These are phyloP conservation scores for Ctenomys sociabilis DNA, from an alignment of 2,113 vertebrate genomes.

Conservation along the genomic window DNA sequence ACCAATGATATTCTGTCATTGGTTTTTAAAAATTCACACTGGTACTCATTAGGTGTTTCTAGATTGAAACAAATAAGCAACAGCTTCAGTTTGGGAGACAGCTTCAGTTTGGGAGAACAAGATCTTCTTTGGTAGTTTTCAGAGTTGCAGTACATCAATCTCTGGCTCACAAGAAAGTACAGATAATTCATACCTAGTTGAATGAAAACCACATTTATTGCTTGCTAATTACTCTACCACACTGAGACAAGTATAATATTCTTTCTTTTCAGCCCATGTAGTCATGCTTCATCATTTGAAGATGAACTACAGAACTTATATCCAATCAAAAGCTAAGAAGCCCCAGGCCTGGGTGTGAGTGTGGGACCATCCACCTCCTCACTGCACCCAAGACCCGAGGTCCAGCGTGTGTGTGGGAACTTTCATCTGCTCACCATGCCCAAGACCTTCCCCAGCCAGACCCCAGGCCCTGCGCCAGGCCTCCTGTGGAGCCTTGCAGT, in stretches of 20 bases:
- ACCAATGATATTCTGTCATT: background rate
- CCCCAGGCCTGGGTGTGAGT: no score
- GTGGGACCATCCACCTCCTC: no score
- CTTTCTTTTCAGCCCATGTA: background rate
- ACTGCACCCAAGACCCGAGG: no score
- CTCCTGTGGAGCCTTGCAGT: no score
- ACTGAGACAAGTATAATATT: background rate
- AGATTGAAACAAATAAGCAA: background rate
- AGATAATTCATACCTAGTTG: background rate
- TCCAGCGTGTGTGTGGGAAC: no score
- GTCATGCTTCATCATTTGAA: slow-evolving; percentile 4
- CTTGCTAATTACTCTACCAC: background rate
- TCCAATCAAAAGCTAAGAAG: no score
- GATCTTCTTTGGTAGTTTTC: background rate
- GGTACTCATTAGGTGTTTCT: background rate
- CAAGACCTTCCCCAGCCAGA: no score
- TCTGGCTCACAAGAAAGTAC: background rate
- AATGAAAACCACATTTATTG: background rate
- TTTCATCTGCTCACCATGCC: no score
- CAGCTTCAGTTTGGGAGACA: background rate
- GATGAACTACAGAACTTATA: background rate
- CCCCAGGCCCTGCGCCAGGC: no score
- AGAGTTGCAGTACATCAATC: background rate
- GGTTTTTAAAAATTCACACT: background rate
- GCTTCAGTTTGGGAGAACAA: background rate